Conservation (phyloP, 1,140 invertebrate species). For the Aphelinus certus region DNA sequence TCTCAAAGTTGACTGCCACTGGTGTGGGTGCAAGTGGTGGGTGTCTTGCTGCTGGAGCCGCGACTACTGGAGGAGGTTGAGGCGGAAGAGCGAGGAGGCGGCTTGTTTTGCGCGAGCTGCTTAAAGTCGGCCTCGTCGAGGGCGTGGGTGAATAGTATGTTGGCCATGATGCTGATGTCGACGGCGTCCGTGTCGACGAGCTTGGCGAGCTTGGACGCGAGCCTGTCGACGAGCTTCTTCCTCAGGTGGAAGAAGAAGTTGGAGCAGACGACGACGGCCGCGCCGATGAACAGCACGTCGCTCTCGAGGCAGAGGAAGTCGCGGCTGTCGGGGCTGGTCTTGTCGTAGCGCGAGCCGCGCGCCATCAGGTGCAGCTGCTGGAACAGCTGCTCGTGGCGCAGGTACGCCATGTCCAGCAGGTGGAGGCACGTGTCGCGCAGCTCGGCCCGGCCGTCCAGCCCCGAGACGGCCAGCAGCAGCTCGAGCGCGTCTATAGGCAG, state of each 20-base stretch:
- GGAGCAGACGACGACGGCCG: conserved; percentile 47
- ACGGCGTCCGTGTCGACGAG: conserved; percentile 24
- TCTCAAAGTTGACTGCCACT: too few relatives aligned
- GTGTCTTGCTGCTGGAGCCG: too few relatives aligned
- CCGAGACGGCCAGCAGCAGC: conserved; percentile 14
- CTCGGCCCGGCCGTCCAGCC: not conserved
- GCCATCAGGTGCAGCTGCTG: conserved; percentile 38
- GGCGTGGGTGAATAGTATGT: conserved; percentile 34
- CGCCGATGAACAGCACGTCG: conserved; percentile 44
- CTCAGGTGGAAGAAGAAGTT: conserved; percentile 40
- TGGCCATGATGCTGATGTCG: conserved; percentile 36
- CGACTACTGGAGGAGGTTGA: too few relatives aligned
- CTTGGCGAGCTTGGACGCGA: conserved; percentile 8
- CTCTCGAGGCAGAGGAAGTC: conserved; percentile 41
- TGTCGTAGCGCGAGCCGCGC: conserved; percentile 22
- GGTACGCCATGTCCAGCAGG: conserved; percentile 29
- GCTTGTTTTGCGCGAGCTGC: too few relatives aligned
- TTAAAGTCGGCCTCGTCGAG: conserved; percentile 26
- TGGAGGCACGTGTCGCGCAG: conserved; percentile 16
- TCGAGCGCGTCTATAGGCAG: conserved; percentile 23
- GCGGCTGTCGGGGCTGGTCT: conserved; percentile 21
- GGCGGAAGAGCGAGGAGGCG: too few relatives aligned
- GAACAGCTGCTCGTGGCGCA: conserved; percentile 49
- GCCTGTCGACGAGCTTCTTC: conserved; percentile 4
- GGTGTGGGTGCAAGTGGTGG: too few relatives aligned